Evolutionary conservation across 1,140 invertebrate species (phyloP), one percentile per base, ranked within the genome.

Genomic region (Saccostrea echinata): DNA sequence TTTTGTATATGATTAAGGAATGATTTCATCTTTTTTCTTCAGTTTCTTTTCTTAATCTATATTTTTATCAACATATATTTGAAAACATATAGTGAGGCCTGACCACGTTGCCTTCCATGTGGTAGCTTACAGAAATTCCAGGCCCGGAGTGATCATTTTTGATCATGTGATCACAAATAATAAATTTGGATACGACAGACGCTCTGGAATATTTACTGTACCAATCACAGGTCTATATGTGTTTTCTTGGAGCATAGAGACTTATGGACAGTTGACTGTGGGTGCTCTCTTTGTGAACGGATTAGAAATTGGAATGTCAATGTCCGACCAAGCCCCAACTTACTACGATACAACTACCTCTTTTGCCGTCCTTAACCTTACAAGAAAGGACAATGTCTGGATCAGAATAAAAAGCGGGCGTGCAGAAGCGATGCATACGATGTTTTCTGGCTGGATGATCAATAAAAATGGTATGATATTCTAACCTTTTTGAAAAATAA

Each of bases 401-500:
- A 3, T 71, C 27, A 33, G 30, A 16, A 4, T 71, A 27, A 27
- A 16, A 30, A 33, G 13, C 13, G 27, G 68, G 27, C 11, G 12
- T 16, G 68, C 68, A 30, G 27, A 71, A 30, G 68, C 68, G 16
- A 71, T 27, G 27, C 64, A 71, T 33, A 35, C 27, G 3, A 71
- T 71, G 27, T 33, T 71, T 27, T 71, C 68, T 30, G 68, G 68
- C 68, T 71, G 68, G 68, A 71, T 11, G 27, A 33, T 71, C 68
- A 71, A 30, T 33, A 30, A 71, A 71, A 71, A 11, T 9, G 27
- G 24, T 30, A 11, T 30, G 9, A 0, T 61, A 61, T 21, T 21
- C 18, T 21, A 21, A 21, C 18, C 6, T 6, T 18, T 6, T n/a
- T 61, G 18, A n/a, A 61, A 57, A 57, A 57, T 18, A 21, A 57